A percentile compares a stretch with the other conserved stretches of the same genome.
Evolutionary conservation across 1,140 invertebrate species (phyloP).

Genomic region (Paramacrobiotus metropolitanus): DNA sequence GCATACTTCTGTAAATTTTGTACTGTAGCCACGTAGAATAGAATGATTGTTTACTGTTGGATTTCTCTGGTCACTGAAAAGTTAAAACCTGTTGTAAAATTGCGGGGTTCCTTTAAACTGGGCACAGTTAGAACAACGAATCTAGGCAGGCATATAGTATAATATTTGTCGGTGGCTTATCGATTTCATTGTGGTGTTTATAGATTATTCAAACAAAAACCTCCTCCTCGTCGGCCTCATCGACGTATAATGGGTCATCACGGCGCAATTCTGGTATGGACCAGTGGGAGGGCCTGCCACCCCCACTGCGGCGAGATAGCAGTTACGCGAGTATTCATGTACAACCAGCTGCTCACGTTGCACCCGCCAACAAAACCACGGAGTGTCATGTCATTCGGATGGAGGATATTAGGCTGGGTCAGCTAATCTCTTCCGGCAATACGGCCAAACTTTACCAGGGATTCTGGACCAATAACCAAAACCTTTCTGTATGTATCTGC

Average conservation of each 20-base stretch:
- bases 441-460: constrained; percentile 94
- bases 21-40: too few species aligned
- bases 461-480: constrained; percentile 67
- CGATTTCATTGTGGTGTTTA: not conserved
- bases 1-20: too few species aligned
- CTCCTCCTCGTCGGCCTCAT: not conserved
- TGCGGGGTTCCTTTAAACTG: too few species aligned
- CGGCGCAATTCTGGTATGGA: constrained; percentile 3
- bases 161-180: too few species aligned
- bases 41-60: too few species aligned
- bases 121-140: too few species aligned
- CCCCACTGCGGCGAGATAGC: not conserved
- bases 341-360: constrained; percentile 1
- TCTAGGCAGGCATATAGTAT: too few species aligned
- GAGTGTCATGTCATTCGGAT: constrained; percentile 46
- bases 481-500: not conserved
- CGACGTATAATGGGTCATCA: not conserved
- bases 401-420: constrained; percentile 74
- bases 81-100: too few species aligned
- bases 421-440: constrained; percentile 79
- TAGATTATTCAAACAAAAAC: constrained; percentile 3
- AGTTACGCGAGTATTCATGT: too few species aligned
- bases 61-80: too few species aligned
- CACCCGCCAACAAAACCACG: constrained; percentile 17
- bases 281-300: not conserved